Evolutionary conservation across 2,888 invertebrate species (phyloP), one percentile per base, ranked within the genome.

Genomic region (Drosophila hamatofila): DNA sequence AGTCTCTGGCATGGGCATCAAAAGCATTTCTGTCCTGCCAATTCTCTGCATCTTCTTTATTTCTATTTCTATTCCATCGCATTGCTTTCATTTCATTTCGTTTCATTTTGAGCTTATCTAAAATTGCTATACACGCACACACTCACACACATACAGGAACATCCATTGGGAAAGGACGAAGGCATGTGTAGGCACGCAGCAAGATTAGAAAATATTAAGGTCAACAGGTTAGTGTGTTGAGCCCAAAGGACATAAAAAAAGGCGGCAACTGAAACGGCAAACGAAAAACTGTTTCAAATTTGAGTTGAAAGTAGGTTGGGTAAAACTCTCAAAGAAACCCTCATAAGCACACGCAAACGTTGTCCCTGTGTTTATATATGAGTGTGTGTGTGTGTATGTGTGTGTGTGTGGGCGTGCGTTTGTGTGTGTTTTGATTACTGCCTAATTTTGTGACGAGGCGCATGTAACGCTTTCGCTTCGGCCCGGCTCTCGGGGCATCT

Each of bases 151-250:
- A 77, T 70, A 59, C 59, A 73, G 69, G 18, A 3, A 30, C 70
- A 80, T 57, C 52, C 74, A 56, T 9, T 58, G 46, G 59, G 59
- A 41, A 42, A 54, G 71, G 62, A 44, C 48, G 60, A 39, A 5
- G 58, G 21, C 39, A 41, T 71, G 60, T 79, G 79, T 65, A 58
- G 57, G 78, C 81, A 74, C 81, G 78, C 78, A 83, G 83, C 77
- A 83, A 86, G 85, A 84, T 86, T 83, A 83, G 82, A 83, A 86
- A 86, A 87, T 86, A 87, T 88, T 87, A 88, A 88, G 86, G 86
- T 87, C 86, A 87, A 87, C 86, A 87, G 86, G 86, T 87, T 87
- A 87, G 84, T 85, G 79, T 83, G 88, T 65, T 84, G 82, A 76
- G 71, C 84, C 84, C 84, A 87, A 87, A 84, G 87, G 84, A 85